A percentile compares a stretch with the other conserved stretches of the same genome.
Evolutionary conservation across 2,113 vertebrate genomes (phyloP).

Genomic region (Cisticola juncidis): DNA sequence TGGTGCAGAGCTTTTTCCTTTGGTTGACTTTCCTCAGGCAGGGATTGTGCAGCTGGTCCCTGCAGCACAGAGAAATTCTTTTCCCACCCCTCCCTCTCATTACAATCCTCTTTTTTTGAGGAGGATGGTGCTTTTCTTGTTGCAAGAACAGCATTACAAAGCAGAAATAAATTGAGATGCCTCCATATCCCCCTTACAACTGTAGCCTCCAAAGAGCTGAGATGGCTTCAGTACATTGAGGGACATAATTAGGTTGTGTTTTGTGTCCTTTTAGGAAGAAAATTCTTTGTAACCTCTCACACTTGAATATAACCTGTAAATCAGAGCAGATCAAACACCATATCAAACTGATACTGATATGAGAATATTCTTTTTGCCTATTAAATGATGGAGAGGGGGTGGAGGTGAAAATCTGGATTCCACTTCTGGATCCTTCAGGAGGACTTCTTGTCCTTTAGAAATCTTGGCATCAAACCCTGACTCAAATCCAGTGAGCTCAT

Average conservation of each 20-base stretch:
- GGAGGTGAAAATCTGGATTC: neutral
- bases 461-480: neutral
- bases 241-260: neutral
- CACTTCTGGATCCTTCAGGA: neutral
- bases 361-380: neutral
- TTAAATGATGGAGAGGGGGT: neutral
- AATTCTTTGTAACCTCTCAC: neutral
- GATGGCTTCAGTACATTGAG: neutral
- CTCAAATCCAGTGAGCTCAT: neutral
- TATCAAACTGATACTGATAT: accelerated
- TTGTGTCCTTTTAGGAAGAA: neutral
- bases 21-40: neutral
- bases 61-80: neutral
- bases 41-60: neutral
- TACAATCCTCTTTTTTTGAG: neutral
- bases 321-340: neutral
- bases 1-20: neutral
- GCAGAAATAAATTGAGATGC: neutral
- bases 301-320: neutral
- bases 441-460: neutral
- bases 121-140: neutral
- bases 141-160: neutral
- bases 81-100: neutral
- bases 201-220: neutral
- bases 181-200: neutral